Evolutionary conservation across 2,797 vertebrate genomes (phyloP), one percentile per base, ranked within the genome.

Genomic region (Helicolenus hilgendorfi): DNA sequence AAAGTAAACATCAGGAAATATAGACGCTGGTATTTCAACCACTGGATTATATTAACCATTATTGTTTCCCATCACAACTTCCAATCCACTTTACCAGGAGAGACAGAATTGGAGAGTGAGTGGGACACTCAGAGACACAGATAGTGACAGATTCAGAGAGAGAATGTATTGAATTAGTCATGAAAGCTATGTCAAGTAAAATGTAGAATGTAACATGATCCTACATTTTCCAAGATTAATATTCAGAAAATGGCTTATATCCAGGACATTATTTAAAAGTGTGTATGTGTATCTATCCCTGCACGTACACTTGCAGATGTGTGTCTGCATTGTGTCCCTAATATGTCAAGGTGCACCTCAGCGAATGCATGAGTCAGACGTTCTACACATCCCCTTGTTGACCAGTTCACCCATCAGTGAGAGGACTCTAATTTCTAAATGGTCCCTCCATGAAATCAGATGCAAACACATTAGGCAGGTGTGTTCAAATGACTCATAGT

Each of bases 381-480:
- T 49, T 77, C 68, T 60, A 78, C 49, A 68, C 72, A 74, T 78
- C 72, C 31, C 29, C 49, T 76, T 70, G 55, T 74, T 89, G 79
- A 81, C 81, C 74, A 76, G 73, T 78, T 91, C 80, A 83, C 60
- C 73, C 45, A 70, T 82, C 72, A 81, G 58, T 11, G 45, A 81
- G 29, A 18, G 13, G 62, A 69, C 49, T 86, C 35, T 88, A 72
- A 92, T 91, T 86, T 92, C 69, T 82, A 89, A 90, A 89, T 79
- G 77, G 77, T 22, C 35, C 33, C 45, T 62, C 56, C 64, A 29
- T 81, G 29, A 83, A 85, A 92, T 89, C 59, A 89, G 79, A 93
- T 68, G 71, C 72, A 87, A 88, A 87, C 73, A 77, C 83, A 88
- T 90, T 82, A 83, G 67, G 62, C 75, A 78, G 79, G 70, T 84